These are phyloP conservation scores for Subanguina moxae DNA, from an alignment of 1,140 invertebrate genomes.

Conservation along the genomic window DNA sequence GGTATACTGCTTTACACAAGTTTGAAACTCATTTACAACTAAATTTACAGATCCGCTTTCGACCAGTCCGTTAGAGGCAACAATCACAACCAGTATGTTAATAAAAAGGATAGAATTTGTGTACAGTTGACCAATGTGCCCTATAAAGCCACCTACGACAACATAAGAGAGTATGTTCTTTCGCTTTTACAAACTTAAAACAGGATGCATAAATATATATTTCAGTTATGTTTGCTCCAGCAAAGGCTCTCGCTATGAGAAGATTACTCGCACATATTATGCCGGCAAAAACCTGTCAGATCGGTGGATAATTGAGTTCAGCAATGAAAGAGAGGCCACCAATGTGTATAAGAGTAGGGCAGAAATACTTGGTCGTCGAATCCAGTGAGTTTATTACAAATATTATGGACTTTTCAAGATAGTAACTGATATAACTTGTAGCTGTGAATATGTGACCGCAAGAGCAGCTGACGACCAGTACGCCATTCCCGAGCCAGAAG, in stretches of 20 bases:
- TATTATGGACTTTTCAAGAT: background rate
- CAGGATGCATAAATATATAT: background rate
- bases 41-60: background rate
- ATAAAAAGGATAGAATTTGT: constrained; percentile 20
- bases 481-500: constrained; percentile 24
- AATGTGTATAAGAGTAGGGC: constrained; percentile 20
- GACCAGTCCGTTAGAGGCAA: background rate
- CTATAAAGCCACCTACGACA: constrained; percentile 23
- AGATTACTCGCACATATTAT: constrained; percentile 22
- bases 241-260: constrained; percentile 10
- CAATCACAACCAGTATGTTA: background rate
- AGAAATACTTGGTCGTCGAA: constrained; percentile 22
- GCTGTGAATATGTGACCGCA: constrained; percentile 17
- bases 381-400: constrained; percentile 7
- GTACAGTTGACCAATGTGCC: constrained; percentile 34
- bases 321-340: constrained; percentile 18
- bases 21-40: background rate
- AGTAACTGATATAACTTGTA: constrained; percentile 3
- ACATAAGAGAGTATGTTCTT: constrained; percentile 28
- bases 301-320: constrained; percentile 37
- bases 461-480: constrained; percentile 29
- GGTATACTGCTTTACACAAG: background rate
- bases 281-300: constrained; percentile 28
- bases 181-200: constrained; percentile 5
- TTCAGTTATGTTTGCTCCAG: background rate